Conservation (phyloP, 2,888 invertebrate species). For the Limnephilus marmoratus region DNA sequence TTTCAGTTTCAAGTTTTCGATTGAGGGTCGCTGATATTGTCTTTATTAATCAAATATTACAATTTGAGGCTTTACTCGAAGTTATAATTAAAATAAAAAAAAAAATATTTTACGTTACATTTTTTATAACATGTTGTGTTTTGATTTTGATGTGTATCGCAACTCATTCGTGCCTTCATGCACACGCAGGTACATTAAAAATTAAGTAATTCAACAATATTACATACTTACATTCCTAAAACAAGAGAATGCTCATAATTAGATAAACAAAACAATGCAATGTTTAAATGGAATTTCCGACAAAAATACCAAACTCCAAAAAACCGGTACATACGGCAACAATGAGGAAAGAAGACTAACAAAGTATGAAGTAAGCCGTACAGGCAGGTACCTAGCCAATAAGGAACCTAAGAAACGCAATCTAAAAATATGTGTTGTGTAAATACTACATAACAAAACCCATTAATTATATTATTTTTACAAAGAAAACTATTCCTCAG, state of each 20-base stretch:
- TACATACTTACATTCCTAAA: neutral
- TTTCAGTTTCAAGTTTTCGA: no score
- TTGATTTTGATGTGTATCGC: neutral
- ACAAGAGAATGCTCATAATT: neutral
- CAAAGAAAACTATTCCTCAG: neutral
- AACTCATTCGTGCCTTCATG: neutral
- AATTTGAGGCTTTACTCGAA: no score
- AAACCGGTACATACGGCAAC: neutral
- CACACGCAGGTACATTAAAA: neutral
- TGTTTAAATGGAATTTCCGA: neutral
- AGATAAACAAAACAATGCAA: neutral
- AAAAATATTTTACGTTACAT: neutral
- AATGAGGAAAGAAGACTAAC: neutral
- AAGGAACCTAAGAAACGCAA: neutral
- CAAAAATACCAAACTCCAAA: neutral
- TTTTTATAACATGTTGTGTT: neutral
- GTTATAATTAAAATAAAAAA: neutral
- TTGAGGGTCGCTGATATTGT: no score
- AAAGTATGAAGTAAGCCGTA: neutral
- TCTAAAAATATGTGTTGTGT: neutral
- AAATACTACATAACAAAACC: neutral
- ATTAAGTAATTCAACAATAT: neutral
- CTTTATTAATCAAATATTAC: no score
- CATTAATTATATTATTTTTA: neutral
- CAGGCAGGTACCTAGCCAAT: neutral